Conservation (phyloP, 2,888 invertebrate species). For the Pristionchus exspectatus region DNA sequence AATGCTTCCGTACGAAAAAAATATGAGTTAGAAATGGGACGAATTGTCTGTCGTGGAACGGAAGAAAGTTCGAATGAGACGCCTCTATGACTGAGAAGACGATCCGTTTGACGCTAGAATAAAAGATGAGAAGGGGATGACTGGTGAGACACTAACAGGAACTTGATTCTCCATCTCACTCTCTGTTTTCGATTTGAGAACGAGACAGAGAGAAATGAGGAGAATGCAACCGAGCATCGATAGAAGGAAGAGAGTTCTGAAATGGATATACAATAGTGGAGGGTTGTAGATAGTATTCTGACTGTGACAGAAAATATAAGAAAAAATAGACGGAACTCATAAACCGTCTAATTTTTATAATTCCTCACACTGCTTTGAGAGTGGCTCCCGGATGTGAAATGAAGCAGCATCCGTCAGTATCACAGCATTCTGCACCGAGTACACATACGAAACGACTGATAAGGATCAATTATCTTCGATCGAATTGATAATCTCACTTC, state of each 20-base stretch:
- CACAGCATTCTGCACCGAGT: not conserved
- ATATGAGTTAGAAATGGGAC: not conserved
- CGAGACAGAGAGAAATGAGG: not conserved
- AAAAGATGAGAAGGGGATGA: not conserved
- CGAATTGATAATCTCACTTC: not conserved
- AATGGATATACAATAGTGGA: not conserved
- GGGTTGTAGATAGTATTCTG: no score
- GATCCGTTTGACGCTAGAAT: not conserved
- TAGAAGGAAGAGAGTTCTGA: not conserved
- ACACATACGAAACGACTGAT: conserved; percentile 1
- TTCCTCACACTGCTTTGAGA: not conserved
- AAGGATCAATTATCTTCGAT: not conserved
- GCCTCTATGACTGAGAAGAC: not conserved
- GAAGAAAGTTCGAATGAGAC: not conserved
- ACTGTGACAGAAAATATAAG: not conserved
- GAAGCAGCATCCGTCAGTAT: conserved; percentile 14
- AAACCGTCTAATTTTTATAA: not conserved
- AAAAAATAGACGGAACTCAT: not conserved
- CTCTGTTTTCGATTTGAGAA: not conserved
- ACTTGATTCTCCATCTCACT: not conserved
- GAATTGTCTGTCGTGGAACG: not conserved
- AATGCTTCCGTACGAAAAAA: not conserved
- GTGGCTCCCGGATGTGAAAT: not conserved
- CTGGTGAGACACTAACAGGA: not conserved
- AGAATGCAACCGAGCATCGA: not conserved